Evolutionary conservation across 2,797 vertebrate genomes (phyloP), one percentile per base, ranked within the genome.

Genomic region (Melanotaenia parkinsoni): DNA sequence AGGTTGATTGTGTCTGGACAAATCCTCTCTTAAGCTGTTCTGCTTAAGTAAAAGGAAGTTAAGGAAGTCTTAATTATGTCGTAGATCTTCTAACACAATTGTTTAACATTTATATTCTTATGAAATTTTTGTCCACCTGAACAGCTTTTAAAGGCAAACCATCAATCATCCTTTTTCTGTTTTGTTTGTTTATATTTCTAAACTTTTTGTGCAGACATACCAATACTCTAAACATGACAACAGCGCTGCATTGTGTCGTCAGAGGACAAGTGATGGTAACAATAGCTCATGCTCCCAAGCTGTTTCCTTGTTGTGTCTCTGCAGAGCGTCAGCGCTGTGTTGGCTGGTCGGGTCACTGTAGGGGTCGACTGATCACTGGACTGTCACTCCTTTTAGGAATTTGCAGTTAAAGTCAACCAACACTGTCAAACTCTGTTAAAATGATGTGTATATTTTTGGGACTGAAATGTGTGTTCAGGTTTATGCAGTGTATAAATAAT

Each of bases 1-100:
- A 3, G 81, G 75, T 70, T 71, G 83, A 90, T 81, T 91, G 90
- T 90, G 85, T 88, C 71, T 45, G 67, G 82, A 84, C 90, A 92
- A 91, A 94, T 91, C 91, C 88, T 62, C 7, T 7, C 53, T 84
- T 50, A 86, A 92, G 80, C 85, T 85, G 75, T 43, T 54, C 67
- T 68, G 51, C 61, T n/a, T n/a, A n/a, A n/a, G n/a, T n/a, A n/a
- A n/a, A 32, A 70, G 50, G 37, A 28, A 37, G 40, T 72, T 30
- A 32, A 70, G 50, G 37, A n/a, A 37, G 40, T 72, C 67, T 58
- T 61, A 32, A 22, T 14, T 72, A 30, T 51, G 35, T 40, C 43
- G 9, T 20, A 11, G 2, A 47, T 33, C 54, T 4, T 35, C 16
- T 10, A 12, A 33, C 10, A 12, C 4, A 26, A 33, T 1, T 63